Evolutionary conservation across 2,797 vertebrate genomes (phyloP), one percentile per base, ranked within the genome.

Genomic region (Sparidentex hasta): DNA sequence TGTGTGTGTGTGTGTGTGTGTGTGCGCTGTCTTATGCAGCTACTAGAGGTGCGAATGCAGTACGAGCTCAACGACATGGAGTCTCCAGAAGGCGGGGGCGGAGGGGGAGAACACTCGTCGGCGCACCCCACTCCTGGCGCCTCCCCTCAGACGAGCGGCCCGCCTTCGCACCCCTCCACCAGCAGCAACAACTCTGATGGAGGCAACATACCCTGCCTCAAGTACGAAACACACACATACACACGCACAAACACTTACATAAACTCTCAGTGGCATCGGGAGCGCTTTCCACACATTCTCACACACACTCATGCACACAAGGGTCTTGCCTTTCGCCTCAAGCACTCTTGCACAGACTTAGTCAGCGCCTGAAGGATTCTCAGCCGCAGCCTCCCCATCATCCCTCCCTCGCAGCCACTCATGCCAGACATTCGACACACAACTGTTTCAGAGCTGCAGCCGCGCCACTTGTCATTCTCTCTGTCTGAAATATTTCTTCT

Each of bases 161-260:
- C 97, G 13, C 97, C 98, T 83, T 96, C 97, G 71, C 98, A 98
- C 77, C 97, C 98, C 14, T 98, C 98, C 78, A 98, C 97, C 89
- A 98, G 97, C 85, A 99, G 98, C 94, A 99, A 97, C 94, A 99
- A 98, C 52, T 99, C 98, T 14, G 98, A 99, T 50, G 97, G 97
- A 23, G 97, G 98, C 95, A 99, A 97, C 86, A 95, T 98, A n/a
- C 97, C 98, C 71, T 99, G 97, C 91, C 97, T 99, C 87, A 99
- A 97, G 98, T 99, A 96, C 76, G 94, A 88, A 51, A 65, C 47
- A 23, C 27, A 63, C 52, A 65, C 50, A 23, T 23, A 63, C 52
- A 59, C 68, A 59, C 21, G 13, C 62, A 23, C n/a, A 51, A 41
- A 21, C 67, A 59, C 80, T 78, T 70, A 56, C 66, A 59, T 78